Base-by-base conservation (phyloP, 2,113 vertebrate genomes). In the Campylomormyrus numenius region DNA sequence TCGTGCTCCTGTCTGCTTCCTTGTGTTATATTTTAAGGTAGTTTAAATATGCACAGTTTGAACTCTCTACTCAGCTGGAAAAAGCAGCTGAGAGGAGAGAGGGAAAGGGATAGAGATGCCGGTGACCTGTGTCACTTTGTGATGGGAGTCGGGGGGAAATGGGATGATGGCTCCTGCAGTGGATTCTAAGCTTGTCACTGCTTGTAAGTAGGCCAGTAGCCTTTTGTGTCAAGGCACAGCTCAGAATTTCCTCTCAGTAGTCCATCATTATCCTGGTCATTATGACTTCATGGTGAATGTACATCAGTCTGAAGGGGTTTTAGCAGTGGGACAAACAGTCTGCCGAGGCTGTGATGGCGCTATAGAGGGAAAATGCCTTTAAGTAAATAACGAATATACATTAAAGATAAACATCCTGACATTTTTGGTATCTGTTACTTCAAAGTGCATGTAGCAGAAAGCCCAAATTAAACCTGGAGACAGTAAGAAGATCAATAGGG, bases 381-480 rank as follows among this genome's bases (percentile, higher is more conserved):
- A 87, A 89, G 85, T 93, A 92, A 94, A 94, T 93, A 94, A 94
- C 92, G 92, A 58, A 50, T 58, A 74, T 70, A 77, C 46, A 91
- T 94, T 93, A 93, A 94, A 91, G 94, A 94, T 94, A 94, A 94
- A 94, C 93, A 91, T 93, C 91, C 94, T 93, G 94, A 94, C 92
- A 92, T 94, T 92, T 95, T 94, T 93, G 93, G 93, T 94, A 93
- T 95, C 94, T 90, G 91, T 94, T 94, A 94, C 94, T 91, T 92
- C 93, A 94, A 89, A 94, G 91, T 94, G 93, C 92, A 91, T 89
- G 90, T 53, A 46, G 42, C 53, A 86, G 88, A 91, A 48, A 62
- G 90, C 46, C 83, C 19, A 92, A 94, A 91, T 93, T 93, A 93
- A 93, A 92, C 93, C 92, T 92, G 92, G 92, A 93, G 93, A 94